Evolutionary conservation across 92 coral and sea anemone species (phyloP), one percentile per base, ranked within the genome.

Genomic region (Phymanthus crucifer): DNA sequence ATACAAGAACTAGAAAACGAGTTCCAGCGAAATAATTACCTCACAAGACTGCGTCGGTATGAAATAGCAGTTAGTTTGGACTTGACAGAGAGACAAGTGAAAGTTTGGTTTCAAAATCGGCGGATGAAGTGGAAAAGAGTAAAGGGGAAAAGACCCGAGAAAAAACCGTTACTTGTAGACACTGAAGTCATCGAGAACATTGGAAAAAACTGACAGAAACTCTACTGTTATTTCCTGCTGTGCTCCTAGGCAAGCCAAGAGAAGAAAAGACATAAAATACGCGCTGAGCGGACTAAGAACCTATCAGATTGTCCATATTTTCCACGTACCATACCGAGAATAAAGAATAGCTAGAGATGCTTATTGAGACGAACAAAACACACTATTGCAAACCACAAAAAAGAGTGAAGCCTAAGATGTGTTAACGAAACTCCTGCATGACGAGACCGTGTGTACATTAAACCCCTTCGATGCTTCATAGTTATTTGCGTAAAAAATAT

Each of bases 71-170:
- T 96, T 72, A 92, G 95, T 74, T 83, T 96, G 87, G 99, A 96
- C 78, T 83, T 96, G 70, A 96, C 99, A 1, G 99, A 96, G 78
- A 86, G 99, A 61, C 99, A 96, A 80, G 99, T 96, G 50, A 96
- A 96, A 66, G 99, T 96, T 26, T 96, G 99, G 99, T 96, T 96
- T 68, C 99, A 96, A 86, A 96, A 96, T 69, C 85, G 99, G 17
- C 75, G 99, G 16, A 96, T 96, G 99, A 96, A 96, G 69, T 96
- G 99, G 99, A 96, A 96, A 35, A 79, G 99, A 43, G 99, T 96
- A 37, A 96, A 96, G 71, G 99, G 99, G 16, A 96, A 93, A 69
- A 74, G 97, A 67, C 89, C 93, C 46, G 99, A 93, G 80, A 96
- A 96, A 87, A 61, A 61, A 27, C 36, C 68, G 35, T 34, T 61